Percentiles rank a stretch among this genome's conserved stretches.
These are phyloP conservation scores for Manis crassicaudata DNA, from an alignment of 2,797 vertebrate species.

Conservation along the genomic window DNA sequence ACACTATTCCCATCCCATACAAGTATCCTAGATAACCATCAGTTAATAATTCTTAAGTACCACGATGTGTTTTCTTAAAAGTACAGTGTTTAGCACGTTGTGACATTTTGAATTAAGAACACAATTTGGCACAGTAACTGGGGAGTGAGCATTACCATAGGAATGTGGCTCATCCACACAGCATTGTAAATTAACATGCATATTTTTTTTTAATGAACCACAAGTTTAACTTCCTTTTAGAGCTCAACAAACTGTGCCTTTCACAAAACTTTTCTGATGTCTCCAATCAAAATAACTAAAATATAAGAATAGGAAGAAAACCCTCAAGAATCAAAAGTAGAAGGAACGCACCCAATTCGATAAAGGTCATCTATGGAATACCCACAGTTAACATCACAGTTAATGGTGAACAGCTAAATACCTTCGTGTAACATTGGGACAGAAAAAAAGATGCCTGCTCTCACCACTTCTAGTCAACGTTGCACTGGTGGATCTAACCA, in stretches of 20 bases:
- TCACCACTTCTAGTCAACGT: not conserved
- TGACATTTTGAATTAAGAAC: slow-evolving; percentile 31
- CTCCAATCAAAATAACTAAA: not conserved
- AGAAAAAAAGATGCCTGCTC: not conserved
- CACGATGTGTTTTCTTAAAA: not conserved
- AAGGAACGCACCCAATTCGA: not conserved
- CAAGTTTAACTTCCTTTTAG: not conserved
- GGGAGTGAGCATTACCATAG: not conserved
- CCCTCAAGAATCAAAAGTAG: not conserved
- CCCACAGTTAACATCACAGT: not conserved
- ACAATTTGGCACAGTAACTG: not conserved
- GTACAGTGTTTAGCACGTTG: not conserved
- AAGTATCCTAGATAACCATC: not conserved
- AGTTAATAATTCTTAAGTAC: not conserved
- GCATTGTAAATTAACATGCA: not conserved
- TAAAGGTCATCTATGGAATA: not conserved
- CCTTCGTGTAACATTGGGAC: not conserved
- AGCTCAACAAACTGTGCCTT: not conserved
- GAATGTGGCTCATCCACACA: not conserved
- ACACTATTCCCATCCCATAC: not conserved
- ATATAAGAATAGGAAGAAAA: not conserved
- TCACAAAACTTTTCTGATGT: not conserved
- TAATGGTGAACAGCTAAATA: not conserved
- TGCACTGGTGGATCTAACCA: not conserved
- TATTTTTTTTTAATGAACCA: not conserved